Conservation (phyloP, 2,888 invertebrate species). For the Tyria jacobaeae region DNA sequence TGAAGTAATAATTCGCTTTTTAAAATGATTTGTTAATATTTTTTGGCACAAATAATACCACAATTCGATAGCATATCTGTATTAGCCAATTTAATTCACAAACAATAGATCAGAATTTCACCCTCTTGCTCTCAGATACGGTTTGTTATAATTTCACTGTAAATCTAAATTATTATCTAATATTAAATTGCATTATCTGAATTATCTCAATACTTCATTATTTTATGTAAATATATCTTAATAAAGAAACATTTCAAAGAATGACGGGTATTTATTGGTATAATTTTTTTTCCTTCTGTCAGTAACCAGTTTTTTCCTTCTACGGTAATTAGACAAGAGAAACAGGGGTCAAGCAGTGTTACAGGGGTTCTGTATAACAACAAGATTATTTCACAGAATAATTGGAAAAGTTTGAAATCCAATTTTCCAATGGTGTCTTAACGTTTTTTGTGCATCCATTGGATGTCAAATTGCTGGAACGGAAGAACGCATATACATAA, state of each 20-base stretch:
- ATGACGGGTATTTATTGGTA: slow-evolving; percentile 8
- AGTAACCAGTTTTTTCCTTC: background rate
- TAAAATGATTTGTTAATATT: background rate
- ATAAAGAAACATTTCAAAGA: slow-evolving; percentile 79
- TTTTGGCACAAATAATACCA: slow-evolving; percentile 11
- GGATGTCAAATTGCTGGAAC: too few species aligned
- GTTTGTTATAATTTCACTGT: slow-evolving; percentile 68
- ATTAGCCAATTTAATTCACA: slow-evolving; percentile 11
- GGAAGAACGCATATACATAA: too few species aligned
- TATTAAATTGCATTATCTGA: slow-evolving; percentile 71
- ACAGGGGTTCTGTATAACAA: too few species aligned
- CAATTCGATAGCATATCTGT: background rate
- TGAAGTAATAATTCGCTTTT: background rate
- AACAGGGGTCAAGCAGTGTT: too few species aligned
- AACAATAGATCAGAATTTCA: slow-evolving; percentile 22
- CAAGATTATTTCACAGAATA: too few species aligned
- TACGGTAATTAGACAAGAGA: too few species aligned
- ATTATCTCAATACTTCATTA: slow-evolving; percentile 79
- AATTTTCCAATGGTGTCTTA: too few species aligned
- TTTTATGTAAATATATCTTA: slow-evolving; percentile 81
- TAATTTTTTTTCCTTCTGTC: too few species aligned
- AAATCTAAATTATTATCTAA: slow-evolving; percentile 78
- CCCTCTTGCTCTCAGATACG: slow-evolving; percentile 41
- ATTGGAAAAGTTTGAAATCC: too few species aligned
- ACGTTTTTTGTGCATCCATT: too few species aligned